Evolutionary conservation across 2,888 invertebrate species (phyloP), one percentile per base, ranked within the genome.

Genomic region (Caenorhabditis sp.): DNA sequence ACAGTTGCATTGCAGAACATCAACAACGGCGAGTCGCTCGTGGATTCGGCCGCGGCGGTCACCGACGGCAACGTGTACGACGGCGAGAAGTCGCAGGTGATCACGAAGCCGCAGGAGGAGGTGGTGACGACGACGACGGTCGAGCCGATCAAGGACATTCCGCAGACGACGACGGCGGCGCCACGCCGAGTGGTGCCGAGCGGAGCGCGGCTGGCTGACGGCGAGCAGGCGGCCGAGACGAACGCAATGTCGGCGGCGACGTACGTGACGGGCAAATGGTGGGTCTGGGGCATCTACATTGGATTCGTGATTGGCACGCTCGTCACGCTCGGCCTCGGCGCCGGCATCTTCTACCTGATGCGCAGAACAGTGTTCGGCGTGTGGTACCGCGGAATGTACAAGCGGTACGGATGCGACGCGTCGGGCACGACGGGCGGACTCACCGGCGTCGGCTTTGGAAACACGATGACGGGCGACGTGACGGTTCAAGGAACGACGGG

Each of bases 321-420:
- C 1, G 0, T 65, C 17, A 73, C 73, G 2, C 24, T 63, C 26
- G 58, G 11, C 17, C 5, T 73, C 8, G 65, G 56, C 4, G 65
- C 26, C 13, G 65, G 43, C 35, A 9, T 65, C 5, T 58, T 73
- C 32, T 73, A 52, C 20, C 7, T 52, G 2, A n/a, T 73, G 8
- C 30, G 73, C 1, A 17, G 73, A n/a, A 62, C 73, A 13, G 20
- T 73, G 1, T 73, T 59, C 15, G 24, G 35, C 5, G 37, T 58
- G 35, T 73, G 73, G 74, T 80, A 80, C 66, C 73, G 74, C 13
- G 80, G 77, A 70, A 80, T 80, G 77, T 80, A 74, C 74, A 77
- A 71, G 41, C 46, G 80, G 1, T 80, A 80, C 43, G 80, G 80
- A 22, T 80, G 80, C 41, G 80, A 80, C 32, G 77, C 61, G 6